Conservation (phyloP, 2,888 invertebrate species). For the Griposia aprilina region DNA sequence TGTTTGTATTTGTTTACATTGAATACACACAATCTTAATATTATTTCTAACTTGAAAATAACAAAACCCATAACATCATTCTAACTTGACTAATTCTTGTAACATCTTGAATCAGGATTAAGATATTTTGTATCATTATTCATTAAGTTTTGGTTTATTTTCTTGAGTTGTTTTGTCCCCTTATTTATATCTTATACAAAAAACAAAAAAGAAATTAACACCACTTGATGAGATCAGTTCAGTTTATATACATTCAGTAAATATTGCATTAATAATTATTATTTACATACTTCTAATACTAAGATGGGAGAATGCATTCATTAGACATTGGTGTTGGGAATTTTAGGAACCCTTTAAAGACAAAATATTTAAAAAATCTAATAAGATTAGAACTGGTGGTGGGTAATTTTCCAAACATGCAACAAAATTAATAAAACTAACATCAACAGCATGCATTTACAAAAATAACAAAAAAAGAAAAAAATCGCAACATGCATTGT, state of each 20-base stretch:
- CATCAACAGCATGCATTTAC: slow-evolving; percentile 36
- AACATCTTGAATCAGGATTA: not conserved
- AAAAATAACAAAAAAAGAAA: slow-evolving; percentile 61
- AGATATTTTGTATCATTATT: not conserved
- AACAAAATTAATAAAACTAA: slow-evolving; percentile 28
- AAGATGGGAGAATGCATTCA: not conserved
- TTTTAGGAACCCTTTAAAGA: not conserved
- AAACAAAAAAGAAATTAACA: not conserved
- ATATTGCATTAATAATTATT: not conserved
- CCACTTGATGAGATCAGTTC: not conserved
- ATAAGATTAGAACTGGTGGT: slow-evolving; percentile 19
- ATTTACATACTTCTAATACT: not conserved
- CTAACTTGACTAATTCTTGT: slow-evolving; percentile 4
- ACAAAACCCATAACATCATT: slow-evolving; percentile 8
- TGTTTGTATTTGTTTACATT: slow-evolving; percentile 39
- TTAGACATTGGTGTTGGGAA: not conserved
- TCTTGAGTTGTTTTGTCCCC: not conserved
- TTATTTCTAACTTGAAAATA: slow-evolving; percentile 21
- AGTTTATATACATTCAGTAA: not conserved
- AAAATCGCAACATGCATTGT: slow-evolving; percentile 86
- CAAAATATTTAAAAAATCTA: not conserved
- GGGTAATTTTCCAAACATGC: slow-evolving; percentile 13
- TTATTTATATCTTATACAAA: not conserved
- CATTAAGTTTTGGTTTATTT: not conserved
- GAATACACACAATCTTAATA: not conserved